These are phyloP conservation scores for Ceyx margarethae DNA, from an alignment of 2,113 vertebrate species.

Conservation along the genomic window DNA sequence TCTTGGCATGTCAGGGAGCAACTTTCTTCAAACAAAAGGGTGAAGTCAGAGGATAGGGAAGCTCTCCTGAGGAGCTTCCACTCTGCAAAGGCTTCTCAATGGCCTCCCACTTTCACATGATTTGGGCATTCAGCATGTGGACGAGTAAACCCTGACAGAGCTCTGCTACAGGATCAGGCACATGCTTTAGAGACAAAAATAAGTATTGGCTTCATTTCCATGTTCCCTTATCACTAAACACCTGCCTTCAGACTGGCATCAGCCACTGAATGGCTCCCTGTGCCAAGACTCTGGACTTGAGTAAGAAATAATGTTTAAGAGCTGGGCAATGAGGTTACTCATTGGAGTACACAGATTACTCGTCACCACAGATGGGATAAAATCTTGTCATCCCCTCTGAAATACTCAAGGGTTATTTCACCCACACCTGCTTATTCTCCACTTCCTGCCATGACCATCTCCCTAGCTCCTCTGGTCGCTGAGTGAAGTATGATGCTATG, in stretches of 20 bases:
- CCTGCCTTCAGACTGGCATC: neutral
- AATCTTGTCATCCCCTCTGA: neutral
- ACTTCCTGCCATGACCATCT: neutral
- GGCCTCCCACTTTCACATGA: neutral
- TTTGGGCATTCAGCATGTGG: neutral
- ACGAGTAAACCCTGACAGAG: neutral
- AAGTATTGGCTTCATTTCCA: constrained; percentile 13
- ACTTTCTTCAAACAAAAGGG: constrained; percentile 2
- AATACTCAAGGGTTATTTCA: neutral
- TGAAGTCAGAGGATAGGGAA: neutral
- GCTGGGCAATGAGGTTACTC: neutral
- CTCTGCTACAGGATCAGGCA: neutral
- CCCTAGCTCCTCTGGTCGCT: neutral
- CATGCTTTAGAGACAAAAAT: constrained; percentile 39
- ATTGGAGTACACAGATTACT: too few species aligned
- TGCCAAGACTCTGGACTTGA: neutral
- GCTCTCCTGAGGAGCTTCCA: neutral
- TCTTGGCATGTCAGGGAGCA: neutral
- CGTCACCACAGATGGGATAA: neutral
- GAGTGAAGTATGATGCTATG: fast-evolving
- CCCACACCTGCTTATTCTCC: neutral
- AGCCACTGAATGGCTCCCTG: neutral
- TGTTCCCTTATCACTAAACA: neutral
- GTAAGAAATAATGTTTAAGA: neutral
- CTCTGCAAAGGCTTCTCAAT: neutral